Base-by-base conservation (phyloP, 2,113 vertebrate genomes). In the Ptilorrhoa leucosticta region DNA sequence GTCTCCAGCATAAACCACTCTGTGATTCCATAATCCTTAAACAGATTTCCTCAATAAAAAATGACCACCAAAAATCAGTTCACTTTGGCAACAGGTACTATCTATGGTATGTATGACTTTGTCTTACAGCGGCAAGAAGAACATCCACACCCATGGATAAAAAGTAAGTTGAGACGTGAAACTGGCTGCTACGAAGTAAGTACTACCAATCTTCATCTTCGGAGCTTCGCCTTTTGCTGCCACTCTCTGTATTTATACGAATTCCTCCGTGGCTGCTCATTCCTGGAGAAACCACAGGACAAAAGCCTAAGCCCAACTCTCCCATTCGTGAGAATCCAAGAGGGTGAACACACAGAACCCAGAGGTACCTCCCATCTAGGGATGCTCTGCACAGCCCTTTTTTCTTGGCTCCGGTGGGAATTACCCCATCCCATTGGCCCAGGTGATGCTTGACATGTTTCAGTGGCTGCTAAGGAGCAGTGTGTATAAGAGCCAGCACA, bases 91-190 rank as follows among this genome's bases (percentile, higher is more conserved):
- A 33, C 2, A 10, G 20, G 20, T 4, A 28, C 42, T 64, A 63
- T 39, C 45, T 64, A 1, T 1, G 3, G 8, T 26, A 39, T 9
- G 6, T 2, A 10, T 0, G 4, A 60, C 7, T 77, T 23, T 37
- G 31, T 22, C 13, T 60, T 21, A n/a, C 0, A 35, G 14, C 0
- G 3, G 30, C 65, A 61, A 66, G 51, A 77, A 66, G 20, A 88
- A 27, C 31, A 66, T 31, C 28, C 26, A 28, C 7, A 17, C 3
- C 11, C 19, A 6, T 1, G 6, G 17, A 53, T 28, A 37, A 61
- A 51, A 83, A 37, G 33, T 40, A 27, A 31, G 15, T 5, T 83
- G 42, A 2, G 4, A 42, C 3, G 10, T 10, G 13, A 60, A 64
- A 44, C 16, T 11, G 6, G 30, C 33, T 76, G 17, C 28, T 39